These are phyloP conservation scores for Catostylus mosaicus DNA, from an alignment of 30 jellyfish, hydroid and myxozoan species.

Conservation along the genomic window DNA sequence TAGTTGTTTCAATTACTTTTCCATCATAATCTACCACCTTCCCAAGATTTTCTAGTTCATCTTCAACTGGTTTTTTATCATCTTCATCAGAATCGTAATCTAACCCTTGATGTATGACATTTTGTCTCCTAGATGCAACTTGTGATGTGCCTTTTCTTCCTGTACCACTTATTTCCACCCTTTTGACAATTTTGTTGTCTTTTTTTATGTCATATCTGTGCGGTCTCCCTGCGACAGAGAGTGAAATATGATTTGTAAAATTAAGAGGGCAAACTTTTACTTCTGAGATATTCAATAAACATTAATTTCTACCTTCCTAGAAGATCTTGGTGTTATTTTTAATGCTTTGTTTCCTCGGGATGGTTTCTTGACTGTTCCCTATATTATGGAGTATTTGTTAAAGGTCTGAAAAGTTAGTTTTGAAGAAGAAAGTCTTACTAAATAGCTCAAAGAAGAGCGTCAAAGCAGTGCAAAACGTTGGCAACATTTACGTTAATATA, in stretches of 20 bases:
- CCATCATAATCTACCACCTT: slow-evolving; percentile 87
- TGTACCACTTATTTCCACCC: slow-evolving; percentile 64
- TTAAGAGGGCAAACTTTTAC: too few relatives aligned
- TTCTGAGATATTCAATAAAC: too few relatives aligned
- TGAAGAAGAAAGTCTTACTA: too few relatives aligned
- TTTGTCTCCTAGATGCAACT: slow-evolving; percentile 76
- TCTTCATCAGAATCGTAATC: slow-evolving; percentile 64
- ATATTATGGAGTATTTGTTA: too few relatives aligned
- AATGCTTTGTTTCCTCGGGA: too few relatives aligned
- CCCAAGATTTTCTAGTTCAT: slow-evolving; percentile 91
- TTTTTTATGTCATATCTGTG: not conserved
- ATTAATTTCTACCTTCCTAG: too few relatives aligned
- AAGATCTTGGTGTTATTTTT: too few relatives aligned
- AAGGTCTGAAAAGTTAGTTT: too few relatives aligned
- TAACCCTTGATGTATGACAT: slow-evolving; percentile 87
- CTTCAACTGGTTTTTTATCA: slow-evolving; percentile 64
- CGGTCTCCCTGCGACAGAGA: slow-evolving; percentile 45
- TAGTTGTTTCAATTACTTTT: slow-evolving; percentile 46
- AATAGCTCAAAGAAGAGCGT: too few relatives aligned
- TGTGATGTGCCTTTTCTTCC: not conserved
- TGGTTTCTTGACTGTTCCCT: too few relatives aligned
- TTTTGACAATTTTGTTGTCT: slow-evolving; percentile 25
- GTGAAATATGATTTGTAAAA: not conserved
- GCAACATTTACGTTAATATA: too few relatives aligned
- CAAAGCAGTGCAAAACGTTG: too few relatives aligned